Base-by-base conservation (phyloP, 1,140 invertebrate species). In the Ephestia elutella region DNA sequence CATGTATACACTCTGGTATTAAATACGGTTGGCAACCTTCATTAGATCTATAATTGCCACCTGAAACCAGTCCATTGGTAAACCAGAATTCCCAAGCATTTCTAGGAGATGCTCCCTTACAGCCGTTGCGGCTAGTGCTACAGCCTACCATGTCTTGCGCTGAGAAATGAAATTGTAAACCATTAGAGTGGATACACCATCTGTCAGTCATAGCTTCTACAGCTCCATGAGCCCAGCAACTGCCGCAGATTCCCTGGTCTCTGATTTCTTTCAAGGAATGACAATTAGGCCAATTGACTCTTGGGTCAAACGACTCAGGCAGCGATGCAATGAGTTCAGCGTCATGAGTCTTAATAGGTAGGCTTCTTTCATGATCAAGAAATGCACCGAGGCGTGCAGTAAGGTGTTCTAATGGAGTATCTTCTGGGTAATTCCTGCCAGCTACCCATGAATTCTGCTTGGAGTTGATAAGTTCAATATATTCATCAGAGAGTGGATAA, bases 1-100 rank as follows among this genome's bases (percentile, higher is more conserved):
- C 95, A 82, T 97, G 96, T 78, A 96, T 95, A 84, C 96, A 97
- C 0, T 94, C 93, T 38, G 89, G 78, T 60, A 97, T 93, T 62
- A 91, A 89, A 68, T 97, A 97, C 3, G 96, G 95, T 66, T 92
- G 90, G 80, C 96, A 97, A 49, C 95, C 91, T 74, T 92, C 90
- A 35, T 92, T 83, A 5, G 92, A 92, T 44, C 90, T 91, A 74
- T 92, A 97, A 54, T 91, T 84, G 3, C 95, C 95, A 57, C 96
- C 96, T 59, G 93, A 95, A 1, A 97, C 96, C 48, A 95, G 81
- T 15, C 94, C 94, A 57, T 87, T 91, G 5, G 86, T 78, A 0
- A 92, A 91, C 93, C 94, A 96, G 79, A 94, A 96, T 20, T 89
- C 77, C 95, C 95, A 97, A 5, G 96, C 96, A 18, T 90, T 50